Evolutionary conservation across 2,888 invertebrate genomes (phyloP).

Genomic region (Silvanus unidentatus): DNA sequence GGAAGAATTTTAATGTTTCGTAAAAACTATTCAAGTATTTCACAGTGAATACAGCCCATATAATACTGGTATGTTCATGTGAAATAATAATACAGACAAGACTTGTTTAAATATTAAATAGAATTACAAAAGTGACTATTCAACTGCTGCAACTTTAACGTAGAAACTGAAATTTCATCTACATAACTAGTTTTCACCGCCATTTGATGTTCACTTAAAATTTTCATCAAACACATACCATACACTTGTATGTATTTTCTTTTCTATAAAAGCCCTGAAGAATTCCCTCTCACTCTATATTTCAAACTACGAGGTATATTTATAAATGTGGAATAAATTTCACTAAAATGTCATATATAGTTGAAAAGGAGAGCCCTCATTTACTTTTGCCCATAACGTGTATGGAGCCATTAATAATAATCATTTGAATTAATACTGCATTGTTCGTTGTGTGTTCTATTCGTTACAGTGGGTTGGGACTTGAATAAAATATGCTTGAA

Average conservation of each 20-base stretch:
- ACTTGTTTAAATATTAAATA: conserved; percentile 10
- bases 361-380: conserved; percentile 2
- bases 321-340: conserved; percentile 11
- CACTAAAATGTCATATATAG: conserved; percentile 3
- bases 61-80: neutral
- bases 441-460: conserved; percentile 5
- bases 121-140: conserved; percentile 4
- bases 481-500: too few relatives aligned
- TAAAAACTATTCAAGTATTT: too few relatives aligned
- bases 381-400: too few relatives aligned
- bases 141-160: conserved; percentile 8
- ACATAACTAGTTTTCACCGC: conserved; percentile 22
- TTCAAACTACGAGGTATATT: neutral
- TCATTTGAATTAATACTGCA: conserved; percentile 8
- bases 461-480: neutral
- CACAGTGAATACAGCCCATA: too few relatives aligned
- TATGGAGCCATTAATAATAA: conserved; percentile 6
- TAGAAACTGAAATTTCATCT: conserved; percentile 18
- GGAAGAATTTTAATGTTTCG: too few relatives aligned
- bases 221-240: conserved; percentile 22
- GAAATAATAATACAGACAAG: conserved; percentile 4
- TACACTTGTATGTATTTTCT: conserved; percentile 8
- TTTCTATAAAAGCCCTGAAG: conserved; percentile 15
- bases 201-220: conserved; percentile 18
- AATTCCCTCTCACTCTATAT: too few relatives aligned